Evolutionary conservation across 2,797 vertebrate species (phyloP).

Genomic region (Lophius americanus): DNA sequence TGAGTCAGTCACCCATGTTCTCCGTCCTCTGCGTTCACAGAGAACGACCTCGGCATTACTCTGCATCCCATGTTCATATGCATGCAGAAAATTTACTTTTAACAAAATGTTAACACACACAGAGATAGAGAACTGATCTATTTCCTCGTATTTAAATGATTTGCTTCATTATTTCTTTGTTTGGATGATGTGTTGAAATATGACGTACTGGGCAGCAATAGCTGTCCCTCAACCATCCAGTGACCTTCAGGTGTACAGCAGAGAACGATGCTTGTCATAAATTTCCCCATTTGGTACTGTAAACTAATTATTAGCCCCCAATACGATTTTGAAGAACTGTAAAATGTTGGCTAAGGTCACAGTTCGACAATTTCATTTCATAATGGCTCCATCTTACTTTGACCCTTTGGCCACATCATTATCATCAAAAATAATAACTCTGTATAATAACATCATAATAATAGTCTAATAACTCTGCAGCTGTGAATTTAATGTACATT

Average conservation of each 20-base stretch:
- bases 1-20: conserved; percentile 53
- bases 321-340: conserved; percentile 40
- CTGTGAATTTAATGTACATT: conserved; percentile 50
- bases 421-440: conserved; percentile 51
- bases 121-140: not conserved
- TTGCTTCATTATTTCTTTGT: conserved; percentile 4
- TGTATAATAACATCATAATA: conserved; percentile 13
- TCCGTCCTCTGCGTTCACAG: conserved; percentile 28
- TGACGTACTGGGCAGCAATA: conserved; percentile 30
- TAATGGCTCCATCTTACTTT: conserved; percentile 34
- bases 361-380: conserved; percentile 39
- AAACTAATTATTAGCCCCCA: conserved; percentile 56
- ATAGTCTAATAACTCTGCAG: conserved; percentile 31
- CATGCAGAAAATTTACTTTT: conserved; percentile 8
- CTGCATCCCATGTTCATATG: conserved; percentile 1
- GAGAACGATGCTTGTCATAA: conserved; percentile 30
- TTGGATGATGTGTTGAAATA: conserved; percentile 18
- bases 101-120: not conserved
- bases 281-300: conserved; percentile 32
- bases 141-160: not conserved
- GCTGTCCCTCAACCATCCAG: conserved; percentile 1
- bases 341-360: conserved; percentile 49
- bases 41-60: conserved; percentile 18
- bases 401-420: conserved; percentile 22
- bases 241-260: conserved; percentile 50